Evolutionary conservation across 2,113 vertebrate species (phyloP).

Genomic region (Perognathus longimembris): DNA sequence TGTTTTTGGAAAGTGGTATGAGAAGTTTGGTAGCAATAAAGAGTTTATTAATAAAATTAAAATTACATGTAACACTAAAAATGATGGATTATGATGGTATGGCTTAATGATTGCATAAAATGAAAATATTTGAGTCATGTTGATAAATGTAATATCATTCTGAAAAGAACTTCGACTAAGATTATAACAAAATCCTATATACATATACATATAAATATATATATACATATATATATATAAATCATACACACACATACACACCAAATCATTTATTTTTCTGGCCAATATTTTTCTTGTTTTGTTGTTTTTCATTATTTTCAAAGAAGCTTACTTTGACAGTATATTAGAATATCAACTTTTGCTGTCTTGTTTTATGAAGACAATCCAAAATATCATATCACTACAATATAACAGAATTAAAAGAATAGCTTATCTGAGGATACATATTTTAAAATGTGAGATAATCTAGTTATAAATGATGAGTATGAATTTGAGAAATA

Average conservation of each 20-base stretch:
- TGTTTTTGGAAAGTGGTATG: conserved; percentile 56
- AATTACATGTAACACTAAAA: conserved; percentile 26
- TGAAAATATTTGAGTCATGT: not conserved
- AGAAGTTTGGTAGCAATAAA: conserved; percentile 49
- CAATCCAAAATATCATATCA: not conserved
- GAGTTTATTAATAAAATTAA: conserved; percentile 21
- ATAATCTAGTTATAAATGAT: not conserved
- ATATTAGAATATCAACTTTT: not conserved
- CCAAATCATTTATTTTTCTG: not conserved
- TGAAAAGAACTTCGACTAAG: not conserved
- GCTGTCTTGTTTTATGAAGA: not conserved
- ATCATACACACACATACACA: too few species aligned
- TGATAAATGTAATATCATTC: not conserved
- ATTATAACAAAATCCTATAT: too few species aligned
- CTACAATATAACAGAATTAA: not conserved
- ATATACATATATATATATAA: too few species aligned
- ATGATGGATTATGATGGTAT: not conserved
- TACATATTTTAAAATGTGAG: not conserved
- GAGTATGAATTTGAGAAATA: not conserved
- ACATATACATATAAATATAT: too few species aligned
- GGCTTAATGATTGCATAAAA: not conserved
- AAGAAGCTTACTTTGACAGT: not conserved
- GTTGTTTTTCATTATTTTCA: not conserved
- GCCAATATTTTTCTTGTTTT: not conserved
- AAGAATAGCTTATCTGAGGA: not conserved